phyloP scores from a whole-genome alignment of 2,797 vertebrate genomes.

The Arrhamphus sclerolepis region DNA sequence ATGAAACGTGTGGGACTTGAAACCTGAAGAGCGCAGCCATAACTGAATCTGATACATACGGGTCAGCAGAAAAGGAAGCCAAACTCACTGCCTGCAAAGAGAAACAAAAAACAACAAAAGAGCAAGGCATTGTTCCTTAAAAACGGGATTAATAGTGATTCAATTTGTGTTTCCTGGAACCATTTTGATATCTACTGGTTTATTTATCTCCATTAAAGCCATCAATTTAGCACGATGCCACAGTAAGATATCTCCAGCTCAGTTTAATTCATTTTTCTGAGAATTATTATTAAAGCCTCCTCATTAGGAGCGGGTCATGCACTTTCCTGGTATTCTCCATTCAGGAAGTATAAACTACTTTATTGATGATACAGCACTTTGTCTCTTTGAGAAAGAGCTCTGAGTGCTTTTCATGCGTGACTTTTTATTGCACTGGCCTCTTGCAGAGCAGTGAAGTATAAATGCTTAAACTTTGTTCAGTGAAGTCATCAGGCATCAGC shows the following conservation, averaged over 20 bases:
- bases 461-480: not conserved
- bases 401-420: not conserved
- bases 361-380: constrained; percentile 1
- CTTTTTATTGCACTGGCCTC: not conserved
- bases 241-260: constrained; percentile 19
- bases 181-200: constrained; percentile 42
- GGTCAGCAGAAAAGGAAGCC: constrained; percentile 33
- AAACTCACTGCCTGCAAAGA: constrained; percentile 34
- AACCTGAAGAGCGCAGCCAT: constrained; percentile 42
- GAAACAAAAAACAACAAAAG: constrained; percentile 28
- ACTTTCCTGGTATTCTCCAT: not conserved
- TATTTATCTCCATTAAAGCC: constrained; percentile 36
- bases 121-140: constrained; percentile 33
- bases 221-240: constrained; percentile 27
- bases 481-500: constrained; percentile 6
- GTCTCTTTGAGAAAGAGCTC: constrained; percentile 1
- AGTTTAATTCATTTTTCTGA: constrained; percentile 11
- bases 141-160: constrained; percentile 27
- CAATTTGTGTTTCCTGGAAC: constrained; percentile 37
- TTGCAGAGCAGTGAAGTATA: no score
- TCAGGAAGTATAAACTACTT: not conserved
- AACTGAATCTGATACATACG: constrained; percentile 52
- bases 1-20: constrained; percentile 32
- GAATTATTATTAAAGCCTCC: constrained; percentile 7
- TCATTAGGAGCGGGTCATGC: not conserved